Base-by-base conservation (phyloP, 2,113 vertebrate genomes). In the Climacteris rufus region DNA sequence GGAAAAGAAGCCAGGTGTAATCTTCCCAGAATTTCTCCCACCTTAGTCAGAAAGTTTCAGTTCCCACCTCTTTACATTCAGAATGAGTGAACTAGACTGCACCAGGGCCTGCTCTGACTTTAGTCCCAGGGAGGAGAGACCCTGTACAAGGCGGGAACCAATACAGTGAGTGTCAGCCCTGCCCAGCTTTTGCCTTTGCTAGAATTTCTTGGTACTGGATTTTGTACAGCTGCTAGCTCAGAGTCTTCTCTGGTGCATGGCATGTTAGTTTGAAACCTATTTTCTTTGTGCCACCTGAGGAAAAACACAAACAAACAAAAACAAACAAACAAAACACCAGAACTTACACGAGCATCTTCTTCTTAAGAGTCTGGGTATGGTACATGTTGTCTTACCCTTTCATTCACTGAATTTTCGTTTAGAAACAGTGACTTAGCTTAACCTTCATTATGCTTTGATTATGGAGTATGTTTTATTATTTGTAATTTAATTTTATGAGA, bases 401-500 rank as follows among this genome's bases (percentile, higher is more conserved):
- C 4, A 1, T 69, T 74, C 65, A 72, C 61, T 89, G 54, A 82
- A 86, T 87, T 93, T 95, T 56, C 91, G 86, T 79, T 94, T 74
- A 85, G 69, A 91, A 96, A 71, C 64, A 83, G 81, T 85, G 64
- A 93, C 65, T 96, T 89, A 88, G 35, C 83, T 87, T 90, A 91
- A 87, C 81, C 78, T 86, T 94, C 56, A 84, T 97, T 95, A 97
- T 40, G 50, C 80, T 94, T 96, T 93, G 84, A 93, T 96, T 96
- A 44, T 89, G 45, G 37, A 87, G 20, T 78, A 68, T 91, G 39
- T 83, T 96, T 94, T 96, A 93, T 94, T 94, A 94, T 97, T 97
- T 96, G 90, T 95, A 94, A 94, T 95, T 93, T 87, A 91, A 93
- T 90, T 94, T 94, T 93, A 93, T 89, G 64, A 88, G 83, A 85